Percentiles rank a stretch among this genome's conserved stretches.
These are phyloP conservation scores for Amphiura filiformis DNA, from an alignment of 35 echinoderm and acorn worm genomes.

Conservation along the genomic window DNA sequence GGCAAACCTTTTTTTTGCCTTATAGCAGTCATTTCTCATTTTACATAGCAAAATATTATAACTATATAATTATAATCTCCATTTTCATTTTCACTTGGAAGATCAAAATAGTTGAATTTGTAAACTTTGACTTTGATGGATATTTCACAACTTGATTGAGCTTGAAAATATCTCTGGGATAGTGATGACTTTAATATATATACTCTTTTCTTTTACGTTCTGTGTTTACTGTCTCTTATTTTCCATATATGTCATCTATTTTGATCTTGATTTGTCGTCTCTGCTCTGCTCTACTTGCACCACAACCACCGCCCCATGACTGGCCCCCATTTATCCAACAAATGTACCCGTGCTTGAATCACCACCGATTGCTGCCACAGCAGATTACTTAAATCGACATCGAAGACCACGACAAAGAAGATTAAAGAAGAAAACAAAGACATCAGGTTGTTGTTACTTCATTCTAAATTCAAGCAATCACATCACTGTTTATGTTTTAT, in stretches of 20 bases:
- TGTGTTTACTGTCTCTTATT: neutral
- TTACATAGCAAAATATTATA: too few relatives aligned
- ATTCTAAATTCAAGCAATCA: too few relatives aligned
- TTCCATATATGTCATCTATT: neutral
- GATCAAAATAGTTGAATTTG: too few relatives aligned
- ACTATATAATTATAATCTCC: too few relatives aligned
- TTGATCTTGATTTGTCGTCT: neutral
- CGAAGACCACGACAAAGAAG: neutral
- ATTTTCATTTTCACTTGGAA: too few relatives aligned
- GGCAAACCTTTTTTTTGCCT: too few relatives aligned
- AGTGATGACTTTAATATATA: neutral
- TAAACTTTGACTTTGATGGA: too few relatives aligned
- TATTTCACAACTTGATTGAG: neutral
- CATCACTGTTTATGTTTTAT: too few relatives aligned
- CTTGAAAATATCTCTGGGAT: neutral
- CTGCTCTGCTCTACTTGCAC: neutral
- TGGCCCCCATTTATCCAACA: neutral
- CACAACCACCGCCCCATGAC: neutral
- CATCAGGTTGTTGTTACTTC: conserved; percentile 1
- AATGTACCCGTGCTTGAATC: neutral
- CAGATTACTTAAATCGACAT: neutral
- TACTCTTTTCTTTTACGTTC: neutral
- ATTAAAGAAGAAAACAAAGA: neutral
- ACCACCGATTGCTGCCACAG: neutral
- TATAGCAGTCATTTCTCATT: too few relatives aligned